phyloP scores from a whole-genome alignment of 2,797 vertebrate genomes.

The Enteromius paludinosus region DNA sequence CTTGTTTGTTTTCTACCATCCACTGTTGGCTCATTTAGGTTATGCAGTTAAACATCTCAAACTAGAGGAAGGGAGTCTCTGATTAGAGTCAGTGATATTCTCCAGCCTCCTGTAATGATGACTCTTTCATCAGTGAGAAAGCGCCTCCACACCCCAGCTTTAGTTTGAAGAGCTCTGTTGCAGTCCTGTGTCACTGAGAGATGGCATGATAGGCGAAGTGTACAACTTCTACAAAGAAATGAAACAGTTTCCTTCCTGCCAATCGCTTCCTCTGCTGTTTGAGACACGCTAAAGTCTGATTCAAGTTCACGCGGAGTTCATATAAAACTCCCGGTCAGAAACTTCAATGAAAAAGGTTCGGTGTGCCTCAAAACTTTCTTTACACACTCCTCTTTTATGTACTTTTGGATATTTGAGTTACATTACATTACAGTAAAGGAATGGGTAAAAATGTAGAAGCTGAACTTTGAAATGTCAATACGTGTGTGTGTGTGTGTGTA shows the following conservation, averaged over 20 bases:
- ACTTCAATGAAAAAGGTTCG: background rate
- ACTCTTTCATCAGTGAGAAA: constrained; percentile 27
- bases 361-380: background rate
- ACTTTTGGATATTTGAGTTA: background rate
- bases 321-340: background rate
- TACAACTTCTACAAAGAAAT: background rate
- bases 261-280: constrained; percentile 2
- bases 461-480: background rate
- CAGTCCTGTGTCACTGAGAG: constrained; percentile 11
- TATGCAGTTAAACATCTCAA: constrained; percentile 2
- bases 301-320: constrained; percentile 14
- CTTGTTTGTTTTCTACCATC: background rate
- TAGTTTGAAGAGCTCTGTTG: constrained; percentile 18
- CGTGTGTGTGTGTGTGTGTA: background rate
- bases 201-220: background rate
- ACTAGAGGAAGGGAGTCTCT: constrained; percentile 31
- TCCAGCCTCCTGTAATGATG: background rate
- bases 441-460: background rate
- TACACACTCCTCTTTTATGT: background rate
- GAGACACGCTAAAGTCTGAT: background rate
- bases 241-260: background rate
- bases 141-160: background rate
- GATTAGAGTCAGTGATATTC: constrained; percentile 12
- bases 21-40: background rate
- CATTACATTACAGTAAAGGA: background rate